Percentiles rank a stretch among this genome's conserved stretches.
Evolutionary conservation across 2,797 vertebrate species (phyloP).

Genomic region (Megaceryle alcyon): DNA sequence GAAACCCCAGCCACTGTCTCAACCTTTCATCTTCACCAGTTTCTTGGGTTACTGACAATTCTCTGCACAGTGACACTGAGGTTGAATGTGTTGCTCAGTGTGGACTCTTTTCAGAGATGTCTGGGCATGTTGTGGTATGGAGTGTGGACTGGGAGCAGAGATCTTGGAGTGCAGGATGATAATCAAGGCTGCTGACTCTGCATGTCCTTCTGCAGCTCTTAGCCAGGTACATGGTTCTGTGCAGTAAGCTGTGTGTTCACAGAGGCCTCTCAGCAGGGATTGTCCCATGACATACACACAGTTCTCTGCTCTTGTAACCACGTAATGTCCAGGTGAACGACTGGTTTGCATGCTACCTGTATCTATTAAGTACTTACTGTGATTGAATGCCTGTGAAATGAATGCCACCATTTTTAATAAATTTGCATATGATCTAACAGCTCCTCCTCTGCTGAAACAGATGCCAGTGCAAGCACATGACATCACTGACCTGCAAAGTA

Average conservation of each 20-base stretch:
- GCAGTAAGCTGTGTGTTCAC: background rate
- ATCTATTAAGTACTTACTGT: background rate
- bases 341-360: accelerated
- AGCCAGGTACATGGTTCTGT: background rate
- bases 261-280: background rate
- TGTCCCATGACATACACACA: accelerated
- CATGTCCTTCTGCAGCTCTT: background rate
- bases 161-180: background rate
- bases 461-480: accelerated
- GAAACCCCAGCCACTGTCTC: background rate
- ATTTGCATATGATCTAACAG: background rate
- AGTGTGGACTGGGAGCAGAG: background rate
- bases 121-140: accelerated
- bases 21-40: background rate
- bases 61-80: background rate
- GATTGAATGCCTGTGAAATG: background rate
- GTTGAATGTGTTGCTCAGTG: background rate
- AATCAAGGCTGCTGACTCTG: background rate
- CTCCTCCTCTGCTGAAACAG: background rate
- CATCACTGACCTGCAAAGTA: background rate
- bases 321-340: background rate
- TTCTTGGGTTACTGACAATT: background rate
- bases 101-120: background rate
- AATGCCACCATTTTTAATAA: background rate
- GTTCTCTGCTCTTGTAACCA: background rate